Evolutionary conservation across 2,797 vertebrate genomes (phyloP), one percentile per base, ranked within the genome.

Genomic region (Xenopus petersii): DNA sequence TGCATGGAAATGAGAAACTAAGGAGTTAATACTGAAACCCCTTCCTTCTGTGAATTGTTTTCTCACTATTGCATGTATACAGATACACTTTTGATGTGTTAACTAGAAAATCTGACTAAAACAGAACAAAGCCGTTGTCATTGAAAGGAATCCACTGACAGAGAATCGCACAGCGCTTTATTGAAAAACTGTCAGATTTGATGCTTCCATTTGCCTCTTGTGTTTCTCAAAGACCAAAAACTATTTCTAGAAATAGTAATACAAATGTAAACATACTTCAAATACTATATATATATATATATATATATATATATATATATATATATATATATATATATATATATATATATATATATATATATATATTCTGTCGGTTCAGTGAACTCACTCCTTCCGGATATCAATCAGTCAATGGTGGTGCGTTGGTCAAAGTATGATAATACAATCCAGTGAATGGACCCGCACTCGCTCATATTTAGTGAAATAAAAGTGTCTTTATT

Each of bases 51-150:
- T 93, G 89, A 91, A 91, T 90, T 90, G 89, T 89, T 60, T 30
- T 89, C 89, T 89, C 88, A 82, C 60, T 82, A 83, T 87, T 84
- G 83, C 82, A 17, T 87, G 90, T 90, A 88, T 92, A 91, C 88
- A 92, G 88, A 92, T 90, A 90, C 87, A 92, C 89, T 91, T 94
- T 91, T 94, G 92, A 96, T 94, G 93, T 95, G 94, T 93, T 94
- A 93, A 95, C 93, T 93, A 92, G 93, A 90, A 93, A 93, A 94
- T 93, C 91, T 95, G 92, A 94, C 92, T 90, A 86, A 87, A 86
- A 90, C 86, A 94, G 94, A 96, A 95, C 94, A 95, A 96, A 96
- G 94, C 91, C 90, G 88, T 92, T 95, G 92, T 94, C 93, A 94
- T 88, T 88, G 86, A 89, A 84, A 92, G 89, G 89, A 92, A 94